Conservation (phyloP, 2,113 vertebrate genomes). For the Lasiurus cinereus region DNA sequence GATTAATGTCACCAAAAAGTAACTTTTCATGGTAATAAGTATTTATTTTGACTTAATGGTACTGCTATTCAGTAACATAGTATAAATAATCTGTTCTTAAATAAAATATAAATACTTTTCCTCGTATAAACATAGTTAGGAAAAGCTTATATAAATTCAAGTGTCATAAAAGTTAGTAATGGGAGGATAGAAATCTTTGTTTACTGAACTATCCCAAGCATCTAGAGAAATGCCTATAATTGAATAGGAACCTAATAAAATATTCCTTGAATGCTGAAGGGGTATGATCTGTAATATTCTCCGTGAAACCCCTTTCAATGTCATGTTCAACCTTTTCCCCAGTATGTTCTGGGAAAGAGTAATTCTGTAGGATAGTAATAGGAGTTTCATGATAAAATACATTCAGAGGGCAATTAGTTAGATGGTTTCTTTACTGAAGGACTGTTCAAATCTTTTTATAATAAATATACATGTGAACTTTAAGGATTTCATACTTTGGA, state of each 20-base stretch:
- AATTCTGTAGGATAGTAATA: constrained; percentile 3
- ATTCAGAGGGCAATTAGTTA: not conserved
- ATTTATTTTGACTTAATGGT: not conserved
- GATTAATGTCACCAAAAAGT: not conserved
- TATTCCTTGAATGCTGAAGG: constrained; percentile 11
- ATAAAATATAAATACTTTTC: constrained; percentile 24
- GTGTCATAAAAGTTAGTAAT: not conserved
- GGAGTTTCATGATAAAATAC: not conserved
- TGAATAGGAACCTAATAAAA: constrained; percentile 17
- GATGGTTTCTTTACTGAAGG: not conserved
- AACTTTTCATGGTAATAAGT: not conserved
- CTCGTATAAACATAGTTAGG: constrained; percentile 20
- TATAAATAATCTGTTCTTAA: not conserved
- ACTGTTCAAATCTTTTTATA: constrained; percentile 46
- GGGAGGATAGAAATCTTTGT: not conserved
- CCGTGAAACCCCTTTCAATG: not conserved
- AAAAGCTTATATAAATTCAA: constrained; percentile 47
- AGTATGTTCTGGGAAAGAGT: not conserved
- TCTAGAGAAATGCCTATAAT: not conserved
- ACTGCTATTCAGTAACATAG: not conserved
- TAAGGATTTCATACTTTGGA: not conserved
- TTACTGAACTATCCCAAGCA: not conserved
- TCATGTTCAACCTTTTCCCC: not conserved
- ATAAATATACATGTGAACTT: not conserved
- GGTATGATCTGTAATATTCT: not conserved